Conservation (phyloP, 2,797 vertebrate species). For the Schizopygopsis pylzovi region DNA sequence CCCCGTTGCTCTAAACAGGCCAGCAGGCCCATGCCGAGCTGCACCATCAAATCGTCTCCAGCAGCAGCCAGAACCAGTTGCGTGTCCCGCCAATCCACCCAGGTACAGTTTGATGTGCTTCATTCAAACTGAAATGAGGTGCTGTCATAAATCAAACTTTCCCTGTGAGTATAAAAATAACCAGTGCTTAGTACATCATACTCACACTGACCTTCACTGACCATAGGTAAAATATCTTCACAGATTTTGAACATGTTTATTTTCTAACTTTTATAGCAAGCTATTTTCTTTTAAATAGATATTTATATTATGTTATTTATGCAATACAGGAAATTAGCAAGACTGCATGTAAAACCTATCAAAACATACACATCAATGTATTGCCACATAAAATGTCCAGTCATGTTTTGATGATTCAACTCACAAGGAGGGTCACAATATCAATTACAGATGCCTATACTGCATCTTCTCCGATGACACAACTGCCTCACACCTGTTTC, state of each 20-base stretch:
- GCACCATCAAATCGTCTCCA: not conserved
- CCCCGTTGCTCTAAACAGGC: not conserved
- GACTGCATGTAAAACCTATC: not conserved
- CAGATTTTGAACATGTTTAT: not conserved
- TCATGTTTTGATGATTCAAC: slow-evolving; percentile 28
- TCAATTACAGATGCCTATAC: slow-evolving; percentile 42
- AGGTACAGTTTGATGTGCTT: slow-evolving; percentile 46
- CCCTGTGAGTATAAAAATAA: not conserved
- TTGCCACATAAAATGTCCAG: not conserved
- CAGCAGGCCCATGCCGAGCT: not conserved
- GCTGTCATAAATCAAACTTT: not conserved
- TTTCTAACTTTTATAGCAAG: slow-evolving; percentile 2
- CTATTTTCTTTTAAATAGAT: not conserved
- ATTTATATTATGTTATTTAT: not conserved
- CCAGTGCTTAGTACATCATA: not conserved
- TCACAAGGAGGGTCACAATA: slow-evolving; percentile 1
- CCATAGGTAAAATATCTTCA: not conserved
- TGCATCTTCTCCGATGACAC: slow-evolving; percentile 29
- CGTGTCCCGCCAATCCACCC: slow-evolving; percentile 62
- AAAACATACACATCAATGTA: not conserved
- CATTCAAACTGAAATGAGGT: not conserved
- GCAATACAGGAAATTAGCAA: not conserved
- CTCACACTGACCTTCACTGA: not conserved
- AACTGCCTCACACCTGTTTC: slow-evolving; percentile 46
- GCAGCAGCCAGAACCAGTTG: not conserved